A percentile compares a stretch with the other conserved stretches of the same genome.
These are phyloP conservation scores for Parthenolecanium corni DNA, from an alignment of 2,888 invertebrate species.

Conservation along the genomic window DNA sequence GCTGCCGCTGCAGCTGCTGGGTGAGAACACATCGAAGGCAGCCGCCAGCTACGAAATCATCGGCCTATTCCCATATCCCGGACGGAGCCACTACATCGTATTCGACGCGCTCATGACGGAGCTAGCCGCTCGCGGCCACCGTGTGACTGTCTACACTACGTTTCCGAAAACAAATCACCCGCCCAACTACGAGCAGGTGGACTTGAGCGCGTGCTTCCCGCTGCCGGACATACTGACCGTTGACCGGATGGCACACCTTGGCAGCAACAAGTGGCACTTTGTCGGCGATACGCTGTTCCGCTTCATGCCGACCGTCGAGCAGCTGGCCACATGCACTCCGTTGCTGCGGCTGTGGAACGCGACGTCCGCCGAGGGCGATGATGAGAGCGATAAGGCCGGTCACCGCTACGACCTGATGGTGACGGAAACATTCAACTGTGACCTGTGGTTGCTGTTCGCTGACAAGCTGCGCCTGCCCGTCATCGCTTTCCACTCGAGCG, in stretches of 20 bases:
- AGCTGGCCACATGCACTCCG: neutral
- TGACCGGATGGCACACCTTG: neutral
- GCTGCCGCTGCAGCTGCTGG: too few species aligned
- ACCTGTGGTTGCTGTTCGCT: slow-evolving; percentile 56
- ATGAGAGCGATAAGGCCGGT: neutral
- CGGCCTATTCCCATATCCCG: slow-evolving; percentile 17
- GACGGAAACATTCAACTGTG: slow-evolving; percentile 56
- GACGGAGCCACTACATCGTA: slow-evolving; percentile 19
- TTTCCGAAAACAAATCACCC: slow-evolving; percentile 6
- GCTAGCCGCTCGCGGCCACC: slow-evolving; percentile 19
- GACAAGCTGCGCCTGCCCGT: slow-evolving; percentile 39
- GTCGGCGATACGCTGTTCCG: neutral
- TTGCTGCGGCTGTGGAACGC: neutral
- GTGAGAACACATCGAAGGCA: too few species aligned
- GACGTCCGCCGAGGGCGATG: neutral
- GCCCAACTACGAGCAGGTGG: neutral
- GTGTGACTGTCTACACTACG: slow-evolving; percentile 11
- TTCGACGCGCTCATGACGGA: slow-evolving; percentile 20
- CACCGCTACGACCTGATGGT: slow-evolving; percentile 48
- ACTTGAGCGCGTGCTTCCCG: neutral
- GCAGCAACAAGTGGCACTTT: neutral
- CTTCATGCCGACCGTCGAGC: neutral
- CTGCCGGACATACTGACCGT: neutral
- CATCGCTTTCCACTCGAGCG: slow-evolving; percentile 48
- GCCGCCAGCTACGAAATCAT: slow-evolving; percentile 9